Evolutionary conservation across 1,140 invertebrate species (phyloP), one percentile per base, ranked within the genome.

Genomic region (Euborellia annulipes): DNA sequence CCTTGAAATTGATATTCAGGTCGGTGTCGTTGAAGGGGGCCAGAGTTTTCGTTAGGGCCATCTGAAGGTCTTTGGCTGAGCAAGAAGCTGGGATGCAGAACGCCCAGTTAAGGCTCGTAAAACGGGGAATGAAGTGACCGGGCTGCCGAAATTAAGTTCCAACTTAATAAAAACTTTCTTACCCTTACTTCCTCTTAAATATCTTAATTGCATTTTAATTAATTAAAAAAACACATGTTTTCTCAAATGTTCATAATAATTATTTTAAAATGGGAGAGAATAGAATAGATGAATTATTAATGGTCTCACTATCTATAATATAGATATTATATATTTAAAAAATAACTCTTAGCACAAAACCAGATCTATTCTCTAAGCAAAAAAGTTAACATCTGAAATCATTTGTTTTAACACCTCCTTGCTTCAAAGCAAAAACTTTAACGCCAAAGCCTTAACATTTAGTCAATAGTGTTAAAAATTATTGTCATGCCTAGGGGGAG

Each of bases 71-170:
- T 14, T 67, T 53, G 2, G 70, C 63, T 3, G 65, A 64, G 55
- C 79, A 82, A 1, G 68, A 64, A 9, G 71, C 63, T 0, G 79
- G 79, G 32, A 80, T 59, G 51, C 79, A 82, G 4, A 79, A 52
- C 7, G 73, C 79, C 77, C 77, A 79, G 48, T 76, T 76, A 34
- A 75, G 57, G 37, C 75, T 72, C 7, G 73, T 75, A 57, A 78
- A 79, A 54, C 70, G 70, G 44, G 78, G 76, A 56, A 77, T 64
- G 59, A 79, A 77, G 62, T 81, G 75, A 58, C 71, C 72, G 50
- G 75, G 70, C 77, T 79, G 58, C 36, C 61, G 62, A 48, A 51
- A 45, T 45, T 9, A 34, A 9, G 32, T 9, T 9, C 32, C 9
- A 9, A 34, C 32, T 34, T 34, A n/a, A 34, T 34, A 9, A n/a